Evolutionary conservation across 1,140 invertebrate genomes (phyloP).

Genomic region (Hyposmocoma kahamanoa): DNA sequence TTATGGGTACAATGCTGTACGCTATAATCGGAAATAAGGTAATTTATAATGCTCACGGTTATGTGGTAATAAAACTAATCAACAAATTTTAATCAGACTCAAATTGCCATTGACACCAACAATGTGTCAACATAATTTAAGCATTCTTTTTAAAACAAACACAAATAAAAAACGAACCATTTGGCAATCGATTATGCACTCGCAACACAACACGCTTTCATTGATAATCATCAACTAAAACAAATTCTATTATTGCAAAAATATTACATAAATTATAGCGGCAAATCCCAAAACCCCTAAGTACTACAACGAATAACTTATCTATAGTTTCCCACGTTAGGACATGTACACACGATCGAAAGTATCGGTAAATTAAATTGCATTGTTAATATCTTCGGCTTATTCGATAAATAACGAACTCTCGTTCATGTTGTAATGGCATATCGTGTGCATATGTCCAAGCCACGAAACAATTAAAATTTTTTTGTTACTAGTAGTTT

Average conservation of each 20-base stretch:
- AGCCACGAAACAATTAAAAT: too few relatives aligned
- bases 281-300: conserved; percentile 43
- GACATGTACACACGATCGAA: too few relatives aligned
- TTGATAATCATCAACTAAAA: conserved; percentile 14
- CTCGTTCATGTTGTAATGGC: too few relatives aligned
- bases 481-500: too few relatives aligned
- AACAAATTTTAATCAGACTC: conserved; percentile 30
- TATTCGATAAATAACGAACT: too few relatives aligned
- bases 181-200: conserved; percentile 29
- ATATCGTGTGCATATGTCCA: too few relatives aligned
- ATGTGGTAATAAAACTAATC: conserved; percentile 53
- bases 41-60: conserved; percentile 17
- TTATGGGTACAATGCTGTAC: conserved; percentile 18
- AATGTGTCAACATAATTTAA: neutral
- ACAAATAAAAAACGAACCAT: conserved; percentile 16
- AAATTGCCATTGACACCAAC: conserved; percentile 3
- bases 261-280: conserved; percentile 27
- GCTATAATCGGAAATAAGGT: neutral
- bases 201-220: conserved; percentile 7
- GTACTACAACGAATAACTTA: conserved; percentile 57
- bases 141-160: neutral
- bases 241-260: conserved; percentile 35
- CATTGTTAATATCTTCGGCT: too few relatives aligned
- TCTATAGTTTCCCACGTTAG: too few relatives aligned
- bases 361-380: too few relatives aligned